Conservation (phyloP, 2,797 vertebrate genomes). For the Graptemys geographica region DNA sequence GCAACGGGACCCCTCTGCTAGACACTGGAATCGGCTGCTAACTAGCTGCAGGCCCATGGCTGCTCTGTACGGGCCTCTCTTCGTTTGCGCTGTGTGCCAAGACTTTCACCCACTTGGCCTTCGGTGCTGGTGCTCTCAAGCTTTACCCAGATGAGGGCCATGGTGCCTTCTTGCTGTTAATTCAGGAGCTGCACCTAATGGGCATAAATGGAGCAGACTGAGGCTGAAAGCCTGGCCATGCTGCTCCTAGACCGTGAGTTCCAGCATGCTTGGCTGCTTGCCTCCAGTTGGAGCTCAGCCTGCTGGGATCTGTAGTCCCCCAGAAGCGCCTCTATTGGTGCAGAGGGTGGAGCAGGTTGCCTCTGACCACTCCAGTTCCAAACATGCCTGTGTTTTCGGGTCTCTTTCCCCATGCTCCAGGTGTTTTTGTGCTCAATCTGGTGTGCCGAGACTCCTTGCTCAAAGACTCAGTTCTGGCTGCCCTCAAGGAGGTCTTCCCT, state of each 20-base stretch:
- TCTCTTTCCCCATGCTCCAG: conserved; percentile 66
- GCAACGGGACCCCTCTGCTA: no score
- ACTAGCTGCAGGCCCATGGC: no score
- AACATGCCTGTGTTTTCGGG: not conserved
- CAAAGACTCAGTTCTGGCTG: conserved; percentile 84
- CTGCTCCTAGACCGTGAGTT: not conserved
- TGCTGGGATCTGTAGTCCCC: not conserved
- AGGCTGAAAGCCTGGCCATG: fast-evolving
- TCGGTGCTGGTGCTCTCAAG: not conserved
- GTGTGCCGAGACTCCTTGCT: conserved; percentile 90
- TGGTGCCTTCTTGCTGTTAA: not conserved
- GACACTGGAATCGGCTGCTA: no score
- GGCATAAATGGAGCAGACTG: not conserved
- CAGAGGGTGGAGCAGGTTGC: fast-evolving
- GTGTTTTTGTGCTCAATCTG: conserved; percentile 93
- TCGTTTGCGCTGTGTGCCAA: not conserved
- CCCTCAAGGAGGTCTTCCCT: conserved; percentile 77
- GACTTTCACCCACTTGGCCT: not conserved
- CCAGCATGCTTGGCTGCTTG: not conserved
- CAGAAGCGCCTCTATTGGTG: fast-evolving
- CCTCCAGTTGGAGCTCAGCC: not conserved
- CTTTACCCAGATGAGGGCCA: not conserved
- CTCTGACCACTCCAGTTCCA: fast-evolving
- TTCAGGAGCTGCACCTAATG: not conserved
- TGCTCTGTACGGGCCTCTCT: not conserved